Evolutionary conservation across 2,888 invertebrate genomes (phyloP).

Genomic region (Platerodrilus igneus): DNA sequence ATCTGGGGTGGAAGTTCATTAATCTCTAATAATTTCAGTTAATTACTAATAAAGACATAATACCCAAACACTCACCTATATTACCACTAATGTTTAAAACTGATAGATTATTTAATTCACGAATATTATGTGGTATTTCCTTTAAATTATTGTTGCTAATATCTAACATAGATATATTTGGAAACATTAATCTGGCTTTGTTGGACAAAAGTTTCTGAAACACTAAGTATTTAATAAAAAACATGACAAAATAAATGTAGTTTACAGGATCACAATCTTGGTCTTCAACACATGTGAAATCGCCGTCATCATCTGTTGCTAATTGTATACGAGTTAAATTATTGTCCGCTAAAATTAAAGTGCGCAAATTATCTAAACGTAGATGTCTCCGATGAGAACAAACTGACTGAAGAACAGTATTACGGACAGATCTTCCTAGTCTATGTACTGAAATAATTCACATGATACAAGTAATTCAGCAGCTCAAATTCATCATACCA

Average conservation of each 20-base stretch:
- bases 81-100: slow-evolving; percentile 91
- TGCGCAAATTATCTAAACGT: slow-evolving; percentile 74
- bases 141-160: slow-evolving; percentile 81
- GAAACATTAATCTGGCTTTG: slow-evolving; percentile 76
- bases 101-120: slow-evolving; percentile 82
- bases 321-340: slow-evolving; percentile 73
- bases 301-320: slow-evolving; percentile 76
- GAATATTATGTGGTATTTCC: slow-evolving; percentile 76
- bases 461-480: neutral
- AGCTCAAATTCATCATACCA: slow-evolving; percentile 31
- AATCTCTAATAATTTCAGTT: slow-evolving; percentile 63
- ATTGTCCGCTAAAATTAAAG: slow-evolving; percentile 84
- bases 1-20: slow-evolving; percentile 90
- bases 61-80: slow-evolving; percentile 52
- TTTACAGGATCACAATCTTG: slow-evolving; percentile 60
- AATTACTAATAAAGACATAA: too few relatives aligned
- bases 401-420: slow-evolving; percentile 71
- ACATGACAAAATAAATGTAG: neutral
- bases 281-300: slow-evolving; percentile 54
- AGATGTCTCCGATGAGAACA: slow-evolving; percentile 82
- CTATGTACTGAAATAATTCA: slow-evolving; percentile 41
- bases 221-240: neutral
- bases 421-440: slow-evolving; percentile 61
- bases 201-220: slow-evolving; percentile 34
- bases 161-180: slow-evolving; percentile 91